Evolutionary conservation across 2,888 invertebrate genomes (phyloP), one percentile per base, ranked within the genome.

Genomic region (Julus scandinavius): DNA sequence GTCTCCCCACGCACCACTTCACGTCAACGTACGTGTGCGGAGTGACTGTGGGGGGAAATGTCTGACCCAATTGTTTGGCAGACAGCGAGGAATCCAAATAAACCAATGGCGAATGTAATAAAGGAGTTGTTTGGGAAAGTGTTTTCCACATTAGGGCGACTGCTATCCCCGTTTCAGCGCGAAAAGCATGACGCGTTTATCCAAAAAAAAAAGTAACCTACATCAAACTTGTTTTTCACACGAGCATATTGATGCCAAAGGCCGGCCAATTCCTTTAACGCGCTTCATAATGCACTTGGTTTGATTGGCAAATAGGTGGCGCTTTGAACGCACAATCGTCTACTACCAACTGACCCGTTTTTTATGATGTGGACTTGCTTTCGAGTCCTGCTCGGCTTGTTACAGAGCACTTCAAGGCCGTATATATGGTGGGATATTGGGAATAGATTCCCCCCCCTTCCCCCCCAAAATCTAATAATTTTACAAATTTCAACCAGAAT

Each of bases 41-140:
- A 20, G 63, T 54, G 63, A 63, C n/a, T 63, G 6, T 3, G 63
- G 63, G 63, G 63, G 63, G 63, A 9, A 20, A 63, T 5, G 63
- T 63, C 63, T 63, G 63, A 63, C 63, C 63, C 63, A 63, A 63
- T 63, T 63, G 63, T 58, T 63, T 63, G 63, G 63, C 63, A 63
- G 63, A 63, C 63, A 63, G 63, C n/a, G 63, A 63, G 63, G 63
- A 63, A 63, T 63, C 63, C 63, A 63, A 63, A 63, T 63, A 63
- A 63, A 63, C 63, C 63, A 63, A 63, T 63, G 63, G 63, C 63
- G 63, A 63, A 63, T 63, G 63, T 63, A 63, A 63, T 63, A 63
- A 63, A 63, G 63, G 63, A 63, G 63, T 63, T 63, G 63, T 63
- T 63, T 63, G 63, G 63, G 63, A 63, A 63, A 63, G 63, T 63